Base-by-base conservation (phyloP, 1,140 invertebrate genomes). In the Lasioglossum baleicum region DNA sequence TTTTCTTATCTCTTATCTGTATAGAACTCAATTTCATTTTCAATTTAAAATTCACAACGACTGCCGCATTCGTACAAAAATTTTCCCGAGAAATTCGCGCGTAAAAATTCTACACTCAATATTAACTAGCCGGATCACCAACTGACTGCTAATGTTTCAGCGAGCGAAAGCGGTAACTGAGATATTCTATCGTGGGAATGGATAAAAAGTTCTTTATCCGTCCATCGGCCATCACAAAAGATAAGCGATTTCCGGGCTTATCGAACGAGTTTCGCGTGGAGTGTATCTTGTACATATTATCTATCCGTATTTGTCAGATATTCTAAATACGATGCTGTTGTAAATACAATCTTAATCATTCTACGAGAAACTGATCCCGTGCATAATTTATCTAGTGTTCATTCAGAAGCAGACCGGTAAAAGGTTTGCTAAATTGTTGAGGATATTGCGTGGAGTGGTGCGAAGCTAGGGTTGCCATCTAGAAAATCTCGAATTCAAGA, bases 201-300 rank as follows among this genome's bases (percentile, higher is more conserved):
- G 72, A 73, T 85, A 82, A 85, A 69, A 75, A 85, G 61, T 42
- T 74, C 40, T 69, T 86, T 83, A 83, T 85, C 83, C 74, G 65
- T 70, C 74, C 64, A 84, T 77, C 77, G 44, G 20, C n/a, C 53
- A 69, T 72, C 51, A 8, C 6, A 26, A 63, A 20, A 77, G 83
- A 85, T 85, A 85, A 85, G 79, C 15, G 56, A 26, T 73, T 42
- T 66, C n/a, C 26, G 26, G 8, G 22, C 20, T 67, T 74, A 61
- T 74, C 63, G 26, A 53, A 51, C 64, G 17, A 10, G 42, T 74
- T 53, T 58, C 10, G 2, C 53, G 20, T 10, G 5, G 13, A 6
- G 31, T 4, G 7, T 78, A 8, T 7, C 2, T 22, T 6, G 60
- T 13, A 6, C 51, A 40, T 53, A 60, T 75, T 1, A 15, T 40